Conservation (phyloP, 2,797 vertebrate genomes). For the Falco naumanni region DNA sequence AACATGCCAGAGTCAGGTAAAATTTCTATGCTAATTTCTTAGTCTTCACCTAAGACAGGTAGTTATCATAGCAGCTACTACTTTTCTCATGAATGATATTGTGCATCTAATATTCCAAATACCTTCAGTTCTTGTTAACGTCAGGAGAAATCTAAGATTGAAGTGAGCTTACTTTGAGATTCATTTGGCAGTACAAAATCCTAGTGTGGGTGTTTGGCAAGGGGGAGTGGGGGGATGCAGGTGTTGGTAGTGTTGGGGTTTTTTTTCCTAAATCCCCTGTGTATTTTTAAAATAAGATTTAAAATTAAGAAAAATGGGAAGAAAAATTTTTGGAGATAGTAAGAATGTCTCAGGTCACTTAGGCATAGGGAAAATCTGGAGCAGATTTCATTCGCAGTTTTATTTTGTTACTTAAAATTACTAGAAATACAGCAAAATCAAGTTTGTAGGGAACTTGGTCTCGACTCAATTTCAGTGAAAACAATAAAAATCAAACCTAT, state of each 20-base stretch:
- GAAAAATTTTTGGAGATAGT: background rate
- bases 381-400: background rate
- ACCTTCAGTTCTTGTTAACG: background rate
- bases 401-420: background rate
- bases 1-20: background rate
- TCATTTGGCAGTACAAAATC: background rate
- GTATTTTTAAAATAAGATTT: background rate
- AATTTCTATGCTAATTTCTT: slow-evolving; percentile 2
- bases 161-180: background rate
- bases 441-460: background rate
- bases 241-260: background rate
- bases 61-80: background rate
- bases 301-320: background rate
- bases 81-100: background rate
- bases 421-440: background rate
- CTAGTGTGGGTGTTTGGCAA: background rate
- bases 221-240: no score
- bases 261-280: background rate
- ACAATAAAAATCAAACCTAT: background rate
- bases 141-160: background rate
- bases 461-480: background rate
- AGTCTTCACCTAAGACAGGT: background rate
- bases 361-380: background rate
- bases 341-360: background rate
- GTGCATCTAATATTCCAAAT: background rate